Conservation (phyloP, 2,113 vertebrate genomes). For the Vombatus ursinus region DNA sequence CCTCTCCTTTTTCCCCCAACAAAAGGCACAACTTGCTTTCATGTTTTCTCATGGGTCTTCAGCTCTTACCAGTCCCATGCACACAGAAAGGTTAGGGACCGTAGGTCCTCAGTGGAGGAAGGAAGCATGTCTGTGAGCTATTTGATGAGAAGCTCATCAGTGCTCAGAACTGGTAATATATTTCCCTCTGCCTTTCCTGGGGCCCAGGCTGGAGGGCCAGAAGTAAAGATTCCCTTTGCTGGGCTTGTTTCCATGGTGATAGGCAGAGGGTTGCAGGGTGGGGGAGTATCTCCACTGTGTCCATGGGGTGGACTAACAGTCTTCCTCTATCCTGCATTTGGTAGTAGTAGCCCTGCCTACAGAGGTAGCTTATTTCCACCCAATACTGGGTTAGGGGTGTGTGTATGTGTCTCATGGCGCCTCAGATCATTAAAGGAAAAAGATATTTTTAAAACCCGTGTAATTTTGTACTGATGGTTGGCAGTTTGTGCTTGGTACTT, state of each 20-base stretch:
- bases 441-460: conserved; percentile 76
- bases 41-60: conserved; percentile 38
- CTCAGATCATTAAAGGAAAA: conserved; percentile 77
- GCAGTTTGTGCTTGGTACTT: conserved; percentile 30
- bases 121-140: conserved; percentile 34
- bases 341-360: background rate
- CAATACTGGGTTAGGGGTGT: conserved; percentile 56
- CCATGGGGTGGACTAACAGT: background rate
- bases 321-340: conserved; percentile 26
- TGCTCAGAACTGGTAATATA: conserved; percentile 59
- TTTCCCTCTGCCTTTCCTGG: conserved; percentile 42
- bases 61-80: conserved; percentile 25
- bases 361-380: conserved; percentile 57
- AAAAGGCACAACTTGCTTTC: conserved; percentile 36
- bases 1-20: background rate
- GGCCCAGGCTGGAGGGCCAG: conserved; percentile 18
- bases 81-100: background rate
- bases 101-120: background rate
- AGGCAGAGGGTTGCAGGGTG: conserved; percentile 5
- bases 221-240: conserved; percentile 26
- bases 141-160: conserved; percentile 34
- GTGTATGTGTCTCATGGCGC: conserved; percentile 71
- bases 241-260: conserved; percentile 71
- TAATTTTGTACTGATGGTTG: conserved; percentile 53
- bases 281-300: conserved; percentile 36